A percentile compares a stretch with the other conserved stretches of the same genome.
These are phyloP conservation scores for Mesorhabditis spiculigera DNA, from an alignment of 2,888 invertebrate species.

Conservation along the genomic window DNA sequence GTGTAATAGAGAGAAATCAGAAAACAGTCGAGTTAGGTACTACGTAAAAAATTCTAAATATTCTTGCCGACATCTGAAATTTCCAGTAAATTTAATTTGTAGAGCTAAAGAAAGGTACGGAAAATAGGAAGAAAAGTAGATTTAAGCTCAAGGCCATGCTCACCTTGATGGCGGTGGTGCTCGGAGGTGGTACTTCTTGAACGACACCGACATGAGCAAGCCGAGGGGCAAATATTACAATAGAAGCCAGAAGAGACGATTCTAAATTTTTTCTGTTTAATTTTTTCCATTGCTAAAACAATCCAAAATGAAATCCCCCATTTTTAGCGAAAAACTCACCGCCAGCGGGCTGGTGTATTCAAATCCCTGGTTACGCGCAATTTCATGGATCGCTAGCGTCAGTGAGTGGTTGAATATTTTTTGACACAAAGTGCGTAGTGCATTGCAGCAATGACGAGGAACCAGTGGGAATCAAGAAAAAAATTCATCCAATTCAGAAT, in stretches of 20 bases:
- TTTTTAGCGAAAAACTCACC: constrained; percentile 23
- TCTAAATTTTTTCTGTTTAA: constrained; percentile 62
- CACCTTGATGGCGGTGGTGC: constrained; percentile 72
- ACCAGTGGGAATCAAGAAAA: constrained; percentile 79
- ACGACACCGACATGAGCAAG: constrained; percentile 88
- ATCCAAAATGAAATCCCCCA: background rate
- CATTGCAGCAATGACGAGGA: constrained; percentile 74
- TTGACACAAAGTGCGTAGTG: constrained; percentile 93
- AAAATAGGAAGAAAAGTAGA: background rate
- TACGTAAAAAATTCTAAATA: background rate
- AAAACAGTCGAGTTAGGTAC: too few species aligned
- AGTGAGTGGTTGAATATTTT: constrained; percentile 90
- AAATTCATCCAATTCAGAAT: background rate
- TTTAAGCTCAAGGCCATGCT: background rate
- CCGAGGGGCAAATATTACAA: constrained; percentile 94
- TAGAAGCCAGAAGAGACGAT: constrained; percentile 84
- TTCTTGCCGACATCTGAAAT: background rate
- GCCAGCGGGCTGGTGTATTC: constrained; percentile 82
- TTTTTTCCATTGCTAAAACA: background rate
- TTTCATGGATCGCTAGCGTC: constrained; percentile 93
- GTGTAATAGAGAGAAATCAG: too few species aligned
- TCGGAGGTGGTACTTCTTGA: constrained; percentile 91
- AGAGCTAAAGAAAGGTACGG: too few species aligned
- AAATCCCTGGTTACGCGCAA: constrained; percentile 92
- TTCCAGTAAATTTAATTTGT: too few species aligned